A percentile compares a stretch with the other conserved stretches of the same genome.
Conservation (phyloP, 1,140 invertebrate genomes). For the Aphaenogaster ashmeadi region DNA sequence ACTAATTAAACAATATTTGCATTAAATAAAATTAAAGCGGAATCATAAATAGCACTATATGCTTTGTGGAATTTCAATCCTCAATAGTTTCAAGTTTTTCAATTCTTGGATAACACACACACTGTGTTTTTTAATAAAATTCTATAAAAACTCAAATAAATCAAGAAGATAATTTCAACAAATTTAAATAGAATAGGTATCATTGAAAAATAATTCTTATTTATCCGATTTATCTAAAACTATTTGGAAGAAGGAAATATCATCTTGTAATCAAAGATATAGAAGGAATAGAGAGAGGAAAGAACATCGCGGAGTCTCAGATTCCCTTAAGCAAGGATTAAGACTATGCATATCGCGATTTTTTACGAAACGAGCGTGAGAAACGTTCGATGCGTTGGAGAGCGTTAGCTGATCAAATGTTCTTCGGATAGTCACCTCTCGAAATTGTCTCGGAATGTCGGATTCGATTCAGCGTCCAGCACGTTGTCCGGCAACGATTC, state of each 20-base stretch:
- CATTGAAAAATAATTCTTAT: not conserved
- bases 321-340: not conserved
- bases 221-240: not conserved
- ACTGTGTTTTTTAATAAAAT: not conserved
- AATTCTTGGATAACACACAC: not conserved
- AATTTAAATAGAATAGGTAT: not conserved
- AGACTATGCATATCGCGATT: not conserved
- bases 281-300: not conserved
- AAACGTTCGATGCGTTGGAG: not conserved
- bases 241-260: not conserved
- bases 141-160: not conserved
- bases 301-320: not conserved
- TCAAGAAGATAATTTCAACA: not conserved
- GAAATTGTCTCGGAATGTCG: not conserved
- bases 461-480: slow-evolving; percentile 1
- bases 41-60: not conserved
- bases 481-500: slow-evolving; percentile 86
- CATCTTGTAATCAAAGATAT: not conserved
- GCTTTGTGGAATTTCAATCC: not conserved
- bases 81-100: not conserved
- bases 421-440: slow-evolving; percentile 25
- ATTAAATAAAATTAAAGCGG: not conserved
- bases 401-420: not conserved
- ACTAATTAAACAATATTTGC: not conserved
- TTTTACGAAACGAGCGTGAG: not conserved